These are phyloP conservation scores for Drosophila fungiperda DNA, from an alignment of 2,888 invertebrate genomes.

Conservation along the genomic window DNA sequence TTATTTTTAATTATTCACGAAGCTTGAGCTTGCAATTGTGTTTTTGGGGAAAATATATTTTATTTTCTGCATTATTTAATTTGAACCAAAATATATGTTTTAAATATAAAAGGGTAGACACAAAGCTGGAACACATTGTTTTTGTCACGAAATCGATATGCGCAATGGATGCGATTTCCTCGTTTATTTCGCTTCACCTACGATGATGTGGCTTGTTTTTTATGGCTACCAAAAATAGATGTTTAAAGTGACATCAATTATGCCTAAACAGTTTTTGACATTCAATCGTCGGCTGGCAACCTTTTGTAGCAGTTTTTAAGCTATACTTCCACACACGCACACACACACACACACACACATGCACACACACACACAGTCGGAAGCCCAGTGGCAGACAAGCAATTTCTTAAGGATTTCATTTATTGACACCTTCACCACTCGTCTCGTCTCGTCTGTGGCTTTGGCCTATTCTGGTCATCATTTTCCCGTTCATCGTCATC, in stretches of 20 bases:
- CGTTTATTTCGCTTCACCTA: slow-evolving; percentile 24
- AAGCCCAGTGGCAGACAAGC: slow-evolving; percentile 62
- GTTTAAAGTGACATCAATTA: slow-evolving; percentile 70
- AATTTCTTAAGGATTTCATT: slow-evolving; percentile 81
- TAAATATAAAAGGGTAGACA: neutral
- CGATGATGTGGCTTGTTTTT: neutral
- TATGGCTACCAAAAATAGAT: slow-evolving; percentile 29
- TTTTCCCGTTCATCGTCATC: slow-evolving; percentile 5
- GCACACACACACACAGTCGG: slow-evolving; percentile 11
- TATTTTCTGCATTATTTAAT: too few species aligned
- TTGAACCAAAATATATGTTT: neutral
- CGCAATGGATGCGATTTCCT: slow-evolving; percentile 30
- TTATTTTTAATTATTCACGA: neutral
- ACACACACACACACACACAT: slow-evolving; percentile 12
- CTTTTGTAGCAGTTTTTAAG: slow-evolving; percentile 52
- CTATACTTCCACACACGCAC: slow-evolving; percentile 19
- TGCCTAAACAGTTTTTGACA: slow-evolving; percentile 74
- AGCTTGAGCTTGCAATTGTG: neutral
- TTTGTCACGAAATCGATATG: slow-evolving; percentile 67
- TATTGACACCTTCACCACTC: slow-evolving; percentile 74
- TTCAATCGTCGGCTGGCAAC: slow-evolving; percentile 61
- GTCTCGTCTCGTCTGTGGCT: slow-evolving; percentile 51
- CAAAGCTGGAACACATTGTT: slow-evolving; percentile 4
- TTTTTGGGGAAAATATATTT: too few species aligned
- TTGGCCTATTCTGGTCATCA: slow-evolving; percentile 20